phyloP scores from a whole-genome alignment of 1,140 invertebrate species.

The Drosophila murphyi region DNA sequence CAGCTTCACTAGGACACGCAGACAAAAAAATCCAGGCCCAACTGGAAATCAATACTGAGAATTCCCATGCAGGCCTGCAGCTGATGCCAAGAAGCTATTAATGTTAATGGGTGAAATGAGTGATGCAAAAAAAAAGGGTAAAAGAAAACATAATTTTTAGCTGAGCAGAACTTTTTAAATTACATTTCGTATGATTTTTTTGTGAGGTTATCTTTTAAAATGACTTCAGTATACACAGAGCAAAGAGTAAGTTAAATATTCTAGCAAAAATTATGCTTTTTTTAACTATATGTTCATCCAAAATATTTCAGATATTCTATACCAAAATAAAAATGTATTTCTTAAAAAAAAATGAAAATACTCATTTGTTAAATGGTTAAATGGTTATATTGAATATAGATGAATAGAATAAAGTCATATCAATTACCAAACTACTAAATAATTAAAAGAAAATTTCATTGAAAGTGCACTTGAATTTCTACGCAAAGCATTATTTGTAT shows the following conservation, averaged over 20 bases:
- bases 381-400: too few species aligned
- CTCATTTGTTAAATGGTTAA: too few species aligned
- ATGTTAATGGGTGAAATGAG: conserved; percentile 50
- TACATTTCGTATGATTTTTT: too few species aligned
- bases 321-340: too few species aligned
- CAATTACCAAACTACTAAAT: too few species aligned
- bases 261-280: too few species aligned
- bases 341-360: too few species aligned
- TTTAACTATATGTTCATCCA: too few species aligned
- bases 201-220: background rate
- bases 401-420: too few species aligned
- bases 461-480: conserved; percentile 15
- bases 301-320: too few species aligned
- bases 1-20: conserved; percentile 14
- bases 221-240: background rate
- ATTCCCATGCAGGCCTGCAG: conserved; percentile 27
- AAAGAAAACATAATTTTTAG: background rate
- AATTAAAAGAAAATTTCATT: too few species aligned
- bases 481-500: conserved; percentile 40
- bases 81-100: conserved; percentile 55
- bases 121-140: conserved; percentile 8
- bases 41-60: conserved; percentile 31
- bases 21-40: conserved; percentile 7
- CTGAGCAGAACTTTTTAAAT: background rate
- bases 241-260: too few species aligned